Evolutionary conservation across 2,113 vertebrate genomes (phyloP).

Genomic region (Trochalopteron elliotii): DNA sequence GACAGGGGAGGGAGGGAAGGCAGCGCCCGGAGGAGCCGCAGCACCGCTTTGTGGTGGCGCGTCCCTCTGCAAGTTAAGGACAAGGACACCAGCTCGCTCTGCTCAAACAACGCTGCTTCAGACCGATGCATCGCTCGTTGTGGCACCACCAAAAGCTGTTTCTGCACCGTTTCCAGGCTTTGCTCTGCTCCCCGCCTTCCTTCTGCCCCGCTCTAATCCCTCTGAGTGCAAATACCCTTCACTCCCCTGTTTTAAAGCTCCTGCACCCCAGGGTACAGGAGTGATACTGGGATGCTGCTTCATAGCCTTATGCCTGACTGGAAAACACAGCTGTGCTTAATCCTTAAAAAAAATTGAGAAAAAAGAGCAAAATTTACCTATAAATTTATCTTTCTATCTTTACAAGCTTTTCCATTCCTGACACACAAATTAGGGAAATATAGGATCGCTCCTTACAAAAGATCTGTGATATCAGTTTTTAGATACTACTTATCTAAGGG

Average conservation of each 20-base stretch:
- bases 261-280: not conserved
- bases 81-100: rapidly evolving
- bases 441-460: not conserved
- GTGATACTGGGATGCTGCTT: not conserved
- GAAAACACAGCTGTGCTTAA: not conserved
- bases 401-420: not conserved
- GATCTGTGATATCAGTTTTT: not conserved
- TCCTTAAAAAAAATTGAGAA: too few species aligned
- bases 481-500: not conserved
- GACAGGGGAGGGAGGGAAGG: rapidly evolving
- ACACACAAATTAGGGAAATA: not conserved
- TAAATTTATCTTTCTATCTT: not conserved
- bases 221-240: not conserved
- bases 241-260: not conserved
- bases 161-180: not conserved
- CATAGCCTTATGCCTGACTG: not conserved
- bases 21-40: not conserved
- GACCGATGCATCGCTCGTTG: rapidly evolving
- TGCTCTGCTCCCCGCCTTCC: not conserved
- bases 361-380: not conserved
- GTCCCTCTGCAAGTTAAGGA: not conserved
- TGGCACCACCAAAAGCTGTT: not conserved
- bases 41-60: not conserved
- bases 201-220: not conserved
- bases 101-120: not conserved